Percentiles rank a stretch among this genome's conserved stretches.
Evolutionary conservation across 2,888 invertebrate species (phyloP).

Genomic region (Ormyrus rosae): DNA sequence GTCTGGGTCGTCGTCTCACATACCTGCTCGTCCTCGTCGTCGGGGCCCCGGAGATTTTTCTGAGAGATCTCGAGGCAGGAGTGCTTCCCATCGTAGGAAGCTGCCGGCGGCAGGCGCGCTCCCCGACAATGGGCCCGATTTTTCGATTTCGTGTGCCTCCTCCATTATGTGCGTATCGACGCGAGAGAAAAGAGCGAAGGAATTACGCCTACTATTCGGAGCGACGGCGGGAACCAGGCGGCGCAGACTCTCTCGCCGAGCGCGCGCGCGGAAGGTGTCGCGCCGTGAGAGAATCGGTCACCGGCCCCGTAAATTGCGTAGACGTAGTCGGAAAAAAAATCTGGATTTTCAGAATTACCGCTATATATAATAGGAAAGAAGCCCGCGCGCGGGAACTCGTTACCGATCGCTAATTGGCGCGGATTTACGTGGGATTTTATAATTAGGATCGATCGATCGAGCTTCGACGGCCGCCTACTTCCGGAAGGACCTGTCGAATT

Average conservation of each 20-base stretch:
- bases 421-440: too few relatives aligned
- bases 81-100: constrained; percentile 29
- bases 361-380: too few relatives aligned
- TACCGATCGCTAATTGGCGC: too few relatives aligned
- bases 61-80: constrained; percentile 11
- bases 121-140: constrained; percentile 11
- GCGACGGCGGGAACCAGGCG: constrained; percentile 11
- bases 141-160: constrained; percentile 32
- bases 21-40: background rate
- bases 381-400: too few relatives aligned
- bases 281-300: constrained; percentile 57
- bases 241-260: constrained; percentile 4
- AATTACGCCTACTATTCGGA: constrained; percentile 17
- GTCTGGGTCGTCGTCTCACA: background rate
- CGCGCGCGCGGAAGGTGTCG: constrained; percentile 16
- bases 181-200: background rate
- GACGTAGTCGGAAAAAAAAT: background rate
- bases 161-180: background rate
- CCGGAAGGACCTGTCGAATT: too few relatives aligned
- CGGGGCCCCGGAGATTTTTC: background rate
- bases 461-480: too few relatives aligned
- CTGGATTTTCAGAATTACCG: too few relatives aligned
- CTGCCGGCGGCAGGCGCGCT: background rate
- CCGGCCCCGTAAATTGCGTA: constrained; percentile 20
- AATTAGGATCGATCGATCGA: too few relatives aligned